Base-by-base conservation (phyloP, 1,140 invertebrate species). In the Galleria mellonella region DNA sequence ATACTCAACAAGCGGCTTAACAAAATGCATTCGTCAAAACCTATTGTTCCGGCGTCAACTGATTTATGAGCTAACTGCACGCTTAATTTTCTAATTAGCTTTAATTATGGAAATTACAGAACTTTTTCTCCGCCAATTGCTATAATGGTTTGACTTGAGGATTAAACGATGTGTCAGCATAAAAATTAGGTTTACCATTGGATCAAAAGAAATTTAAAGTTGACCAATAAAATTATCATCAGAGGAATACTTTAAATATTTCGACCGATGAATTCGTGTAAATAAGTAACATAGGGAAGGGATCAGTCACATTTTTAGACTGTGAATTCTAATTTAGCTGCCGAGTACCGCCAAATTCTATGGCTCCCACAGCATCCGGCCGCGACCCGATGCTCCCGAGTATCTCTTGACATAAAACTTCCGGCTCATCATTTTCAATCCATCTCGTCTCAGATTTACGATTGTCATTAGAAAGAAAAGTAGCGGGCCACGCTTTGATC, bases 381-480 rank as follows among this genome's bases (percentile, higher is more conserved):
- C 9, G 49, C 35, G 23, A 50, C 15, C 15, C 32, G 39, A 38
- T 39, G 56, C 43, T 49, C 42, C 39, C 44, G 57, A 62, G 58
- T 57, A 43, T 53, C 57, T 38, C 39, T 55, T 60, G 62, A 61
- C 64, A 44, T 38, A 53, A 44, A 39, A 46, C 65, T 69, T 77
- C 70, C 76, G 67, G 53, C 45, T 57, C 55, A 55, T 69, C 51
- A 55, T 33, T 49, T 43, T 57, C 48, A 57, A 57, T 47, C 41
- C 48, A 56, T 64, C 52, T 57, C 55, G 39, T 53, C 47, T 51
- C 41, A 49, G 40, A 39, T 68, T 73, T 71, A 71, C 60, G 65
- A 65, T 56, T 47, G 52, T 72, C 67, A 67, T 72, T 75, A 71
- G 51, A 49, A 50, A 47, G 52, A 65, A 58, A 39, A 52, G 50